These are phyloP conservation scores for Sardinella longiceps DNA, from an alignment of 2,797 vertebrate genomes.

Conservation along the genomic window DNA sequence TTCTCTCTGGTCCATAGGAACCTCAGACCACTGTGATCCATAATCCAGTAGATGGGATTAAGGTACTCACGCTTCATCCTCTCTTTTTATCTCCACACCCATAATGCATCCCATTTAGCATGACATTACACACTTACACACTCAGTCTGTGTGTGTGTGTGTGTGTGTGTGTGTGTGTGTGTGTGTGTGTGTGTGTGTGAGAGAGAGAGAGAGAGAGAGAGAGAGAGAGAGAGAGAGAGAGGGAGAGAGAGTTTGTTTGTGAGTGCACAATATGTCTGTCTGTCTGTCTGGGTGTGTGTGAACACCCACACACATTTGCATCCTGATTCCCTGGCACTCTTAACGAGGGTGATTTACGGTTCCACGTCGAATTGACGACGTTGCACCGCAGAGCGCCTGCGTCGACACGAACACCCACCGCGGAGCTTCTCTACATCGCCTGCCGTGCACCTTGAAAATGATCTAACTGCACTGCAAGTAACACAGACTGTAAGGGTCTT, in stretches of 20 bases:
- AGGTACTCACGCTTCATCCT: conserved; percentile 77
- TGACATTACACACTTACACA: conserved; percentile 27
- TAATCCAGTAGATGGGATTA: conserved; percentile 92
- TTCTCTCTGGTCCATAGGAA: conserved; percentile 68
- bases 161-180: conserved; percentile 7
- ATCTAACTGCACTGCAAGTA: too few species aligned
- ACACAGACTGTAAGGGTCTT: too few species aligned
- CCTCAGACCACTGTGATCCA: conserved; percentile 98
- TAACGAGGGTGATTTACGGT: conserved; percentile 3
- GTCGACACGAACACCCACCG: too few species aligned
- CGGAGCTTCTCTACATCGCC: too few species aligned
- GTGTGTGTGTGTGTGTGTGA: not conserved
- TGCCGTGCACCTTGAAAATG: too few species aligned
- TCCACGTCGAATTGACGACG: too few species aligned
- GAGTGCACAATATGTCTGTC: too few species aligned
- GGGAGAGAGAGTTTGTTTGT: too few species aligned
- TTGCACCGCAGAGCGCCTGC: too few species aligned
- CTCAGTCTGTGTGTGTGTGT: not conserved
- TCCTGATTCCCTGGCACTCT: not conserved
- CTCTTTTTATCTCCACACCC: conserved; percentile 54
- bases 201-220: not conserved
- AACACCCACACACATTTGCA: not conserved
- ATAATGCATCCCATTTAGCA: conserved; percentile 55
- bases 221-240: not conserved
- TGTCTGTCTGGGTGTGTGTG: too few species aligned